Conservation (phyloP, 2,113 vertebrate species). For the Scomber colias region DNA sequence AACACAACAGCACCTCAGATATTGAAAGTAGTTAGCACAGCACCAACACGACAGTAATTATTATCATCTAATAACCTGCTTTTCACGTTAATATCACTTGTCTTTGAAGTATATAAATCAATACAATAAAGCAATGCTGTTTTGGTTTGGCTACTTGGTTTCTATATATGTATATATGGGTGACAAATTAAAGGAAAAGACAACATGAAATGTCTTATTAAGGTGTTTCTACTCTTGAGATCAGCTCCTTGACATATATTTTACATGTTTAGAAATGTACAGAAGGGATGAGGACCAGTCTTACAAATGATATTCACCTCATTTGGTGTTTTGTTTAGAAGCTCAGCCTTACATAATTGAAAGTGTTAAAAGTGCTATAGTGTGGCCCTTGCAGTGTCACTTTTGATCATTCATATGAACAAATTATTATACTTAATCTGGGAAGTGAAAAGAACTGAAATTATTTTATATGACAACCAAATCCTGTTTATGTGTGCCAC, state of each 20-base stretch:
- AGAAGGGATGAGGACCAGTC: neutral
- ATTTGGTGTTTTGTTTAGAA: neutral
- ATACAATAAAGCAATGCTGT: constrained; percentile 72
- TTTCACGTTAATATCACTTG: constrained; percentile 67
- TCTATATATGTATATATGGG: neutral
- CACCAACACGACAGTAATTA: constrained; percentile 51
- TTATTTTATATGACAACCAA: neutral
- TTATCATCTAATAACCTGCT: constrained; percentile 70
- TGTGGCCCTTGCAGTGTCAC: too few species aligned
- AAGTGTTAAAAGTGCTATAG: too few species aligned
- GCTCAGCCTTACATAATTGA: too few species aligned
- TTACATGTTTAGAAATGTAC: too few species aligned
- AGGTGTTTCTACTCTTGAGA: neutral
- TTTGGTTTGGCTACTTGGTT: constrained; percentile 49
- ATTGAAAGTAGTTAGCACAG: constrained; percentile 39
- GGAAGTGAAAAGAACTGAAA: neutral
- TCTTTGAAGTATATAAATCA: constrained; percentile 61
- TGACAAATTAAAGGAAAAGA: neutral
- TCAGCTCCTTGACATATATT: too few species aligned
- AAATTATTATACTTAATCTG: neutral
- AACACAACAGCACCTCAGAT: constrained; percentile 49
- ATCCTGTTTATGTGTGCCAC: neutral
- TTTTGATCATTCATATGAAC: too few species aligned
- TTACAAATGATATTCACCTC: neutral
- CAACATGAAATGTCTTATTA: neutral